Percentiles rank a stretch among this genome's conserved stretches.
Conservation (phyloP, 1,140 invertebrate genomes). For the Diachasma alloeum region DNA sequence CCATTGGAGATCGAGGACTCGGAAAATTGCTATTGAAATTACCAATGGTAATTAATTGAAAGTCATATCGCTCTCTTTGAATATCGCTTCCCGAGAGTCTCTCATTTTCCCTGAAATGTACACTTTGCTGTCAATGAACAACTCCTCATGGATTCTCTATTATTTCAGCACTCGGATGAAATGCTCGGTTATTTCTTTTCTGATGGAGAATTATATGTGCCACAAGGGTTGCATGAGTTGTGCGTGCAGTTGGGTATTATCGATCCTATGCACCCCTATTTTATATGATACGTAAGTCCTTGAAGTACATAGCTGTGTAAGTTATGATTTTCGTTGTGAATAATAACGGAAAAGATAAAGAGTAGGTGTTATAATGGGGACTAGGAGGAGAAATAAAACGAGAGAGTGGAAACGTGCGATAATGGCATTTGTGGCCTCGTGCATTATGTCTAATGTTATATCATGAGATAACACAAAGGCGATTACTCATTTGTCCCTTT, state of each 20-base stretch:
- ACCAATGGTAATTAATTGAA: background rate
- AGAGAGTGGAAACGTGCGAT: slow-evolving; percentile 4
- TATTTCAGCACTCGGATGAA: background rate
- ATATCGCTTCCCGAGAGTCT: background rate
- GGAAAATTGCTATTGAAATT: background rate
- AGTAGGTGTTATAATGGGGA: slow-evolving; percentile 1
- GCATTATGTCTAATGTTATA: slow-evolving; percentile 38
- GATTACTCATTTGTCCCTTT: slow-evolving; percentile 38
- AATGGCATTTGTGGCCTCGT: slow-evolving; percentile 20
- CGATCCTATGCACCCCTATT: background rate
- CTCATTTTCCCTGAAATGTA: background rate
- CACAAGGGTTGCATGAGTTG: background rate
- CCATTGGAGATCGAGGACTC: background rate
- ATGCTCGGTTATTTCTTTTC: background rate
- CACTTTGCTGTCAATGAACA: background rate
- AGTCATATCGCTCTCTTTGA: background rate
- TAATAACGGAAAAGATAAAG: background rate
- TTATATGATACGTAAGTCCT: background rate
- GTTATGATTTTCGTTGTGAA: background rate
- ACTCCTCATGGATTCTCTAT: background rate
- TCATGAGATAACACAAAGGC: slow-evolving; percentile 38
- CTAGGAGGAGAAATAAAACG: background rate
- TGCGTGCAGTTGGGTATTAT: background rate
- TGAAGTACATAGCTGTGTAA: background rate
- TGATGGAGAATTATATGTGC: background rate